Percentiles rank a stretch among this genome's conserved stretches.
Evolutionary conservation across 2,888 invertebrate species (phyloP).

Genomic region (Leptogaster cylindrica): DNA sequence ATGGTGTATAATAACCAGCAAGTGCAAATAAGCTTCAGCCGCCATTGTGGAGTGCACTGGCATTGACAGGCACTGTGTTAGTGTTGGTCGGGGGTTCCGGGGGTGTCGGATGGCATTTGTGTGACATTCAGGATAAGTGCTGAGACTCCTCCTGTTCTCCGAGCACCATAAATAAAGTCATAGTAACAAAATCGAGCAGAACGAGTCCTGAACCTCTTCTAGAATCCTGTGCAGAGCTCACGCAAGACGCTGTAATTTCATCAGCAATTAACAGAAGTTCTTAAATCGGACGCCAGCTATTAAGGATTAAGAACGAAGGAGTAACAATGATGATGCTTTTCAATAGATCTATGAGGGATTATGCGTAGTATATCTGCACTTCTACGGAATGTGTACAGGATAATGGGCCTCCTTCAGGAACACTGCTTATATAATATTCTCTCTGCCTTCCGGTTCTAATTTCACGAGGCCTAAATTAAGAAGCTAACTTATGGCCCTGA

Average conservation of each 20-base stretch:
- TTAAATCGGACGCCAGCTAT: background rate
- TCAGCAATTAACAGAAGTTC: slow-evolving; percentile 36
- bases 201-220: too few relatives aligned
- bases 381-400: background rate
- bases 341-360: slow-evolving; percentile 36
- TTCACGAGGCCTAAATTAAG: slow-evolving; percentile 42
- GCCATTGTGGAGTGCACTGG: too few relatives aligned
- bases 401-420: background rate
- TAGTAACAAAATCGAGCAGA: too few relatives aligned
- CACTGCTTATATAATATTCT: background rate
- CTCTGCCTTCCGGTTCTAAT: slow-evolving; percentile 14
- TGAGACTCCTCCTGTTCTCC: too few relatives aligned
- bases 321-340: slow-evolving; percentile 37
- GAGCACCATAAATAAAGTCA: too few relatives aligned
- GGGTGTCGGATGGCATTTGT: too few relatives aligned
- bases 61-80: too few relatives aligned
- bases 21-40: too few relatives aligned
- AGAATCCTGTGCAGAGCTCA: too few relatives aligned
- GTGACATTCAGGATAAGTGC: too few relatives aligned
- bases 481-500: slow-evolving; percentile 42
- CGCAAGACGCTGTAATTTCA: slow-evolving; percentile 28
- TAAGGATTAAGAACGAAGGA: background rate
- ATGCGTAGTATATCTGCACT: slow-evolving; percentile 17
- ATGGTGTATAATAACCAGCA: too few relatives aligned
- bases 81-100: too few relatives aligned